Conservation (phyloP, 2,888 invertebrate species). For the Lasioglossum lativentre region DNA sequence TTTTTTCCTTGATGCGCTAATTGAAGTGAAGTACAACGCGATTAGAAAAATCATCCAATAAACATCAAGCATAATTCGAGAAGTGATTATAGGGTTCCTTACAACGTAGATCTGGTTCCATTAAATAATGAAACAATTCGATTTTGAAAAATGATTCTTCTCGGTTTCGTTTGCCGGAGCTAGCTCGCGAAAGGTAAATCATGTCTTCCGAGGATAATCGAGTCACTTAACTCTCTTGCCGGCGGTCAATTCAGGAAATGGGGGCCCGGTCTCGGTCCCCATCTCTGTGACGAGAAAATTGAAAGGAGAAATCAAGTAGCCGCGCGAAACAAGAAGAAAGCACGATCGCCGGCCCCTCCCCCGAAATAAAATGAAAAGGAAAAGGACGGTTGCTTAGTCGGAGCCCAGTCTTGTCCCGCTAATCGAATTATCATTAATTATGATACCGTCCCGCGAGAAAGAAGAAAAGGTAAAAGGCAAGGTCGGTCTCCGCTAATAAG, state of each 20-base stretch:
- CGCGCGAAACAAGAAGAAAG: background rate
- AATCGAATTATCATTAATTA: conserved; percentile 83
- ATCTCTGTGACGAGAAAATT: conserved; percentile 22
- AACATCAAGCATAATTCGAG: background rate
- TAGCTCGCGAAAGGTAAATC: background rate
- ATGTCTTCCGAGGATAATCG: conserved; percentile 19
- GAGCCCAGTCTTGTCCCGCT: conserved; percentile 79
- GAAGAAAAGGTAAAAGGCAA: conserved; percentile 63
- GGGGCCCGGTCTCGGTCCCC: background rate
- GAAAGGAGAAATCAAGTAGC: conserved; percentile 17
- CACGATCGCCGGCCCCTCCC: background rate
- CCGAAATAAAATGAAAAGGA: conserved; percentile 13
- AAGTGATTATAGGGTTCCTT: background rate
- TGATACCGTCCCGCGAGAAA: conserved; percentile 74
- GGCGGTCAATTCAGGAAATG: conserved; percentile 19
- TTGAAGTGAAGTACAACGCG: background rate
- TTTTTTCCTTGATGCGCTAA: too few relatives aligned
- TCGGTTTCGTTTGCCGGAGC: background rate
- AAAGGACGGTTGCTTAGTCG: conserved; percentile 68
- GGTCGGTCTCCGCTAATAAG: conserved; percentile 70
- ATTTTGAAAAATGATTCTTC: background rate
- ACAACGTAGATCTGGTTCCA: background rate
- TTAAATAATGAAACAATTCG: background rate
- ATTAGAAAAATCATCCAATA: background rate
- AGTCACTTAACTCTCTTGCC: conserved; percentile 13